These are phyloP conservation scores for Gobiocypris rarus DNA, from an alignment of 2,113 vertebrate species.

Conservation along the genomic window DNA sequence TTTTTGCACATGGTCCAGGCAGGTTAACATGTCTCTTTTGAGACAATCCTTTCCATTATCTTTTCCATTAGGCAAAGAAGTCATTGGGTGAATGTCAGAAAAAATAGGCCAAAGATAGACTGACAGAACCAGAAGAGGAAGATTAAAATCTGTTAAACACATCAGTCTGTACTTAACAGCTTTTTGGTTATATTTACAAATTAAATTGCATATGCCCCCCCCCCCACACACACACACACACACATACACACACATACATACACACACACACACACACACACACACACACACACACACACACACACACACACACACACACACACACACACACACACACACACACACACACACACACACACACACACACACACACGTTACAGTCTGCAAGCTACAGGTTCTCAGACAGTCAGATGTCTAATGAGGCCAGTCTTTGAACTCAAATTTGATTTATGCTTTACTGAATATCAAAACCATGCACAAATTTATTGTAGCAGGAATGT, in stretches of 20 bases:
- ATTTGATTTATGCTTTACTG: conserved; percentile 35
- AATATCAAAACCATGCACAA: conserved; percentile 37
- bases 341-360: conserved; percentile 29
- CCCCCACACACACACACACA: not conserved
- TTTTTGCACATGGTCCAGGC: not conserved
- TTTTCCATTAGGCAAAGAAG: not conserved
- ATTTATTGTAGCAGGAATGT: conserved; percentile 51
- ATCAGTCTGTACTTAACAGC: conserved; percentile 19
- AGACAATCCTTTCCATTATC: not conserved
- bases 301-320: conserved; percentile 18
- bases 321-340: conserved; percentile 18
- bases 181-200: not conserved
- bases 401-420: not conserved
- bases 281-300: conserved; percentile 15
- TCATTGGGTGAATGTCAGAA: conserved; percentile 23
- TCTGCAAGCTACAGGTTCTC: conserved; percentile 9
- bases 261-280: conserved; percentile 3
- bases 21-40: not conserved
- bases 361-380: not conserved
- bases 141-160: conserved; percentile 37
- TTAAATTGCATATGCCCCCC: not conserved
- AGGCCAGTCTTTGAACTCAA: not conserved
- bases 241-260: not conserved
- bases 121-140: conserved; percentile 19
- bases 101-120: not conserved